A percentile compares a stretch with the other conserved stretches of the same genome.
These are phyloP conservation scores for Proterorhinus semilunaris DNA, from an alignment of 2,113 vertebrate species.

Conservation along the genomic window DNA sequence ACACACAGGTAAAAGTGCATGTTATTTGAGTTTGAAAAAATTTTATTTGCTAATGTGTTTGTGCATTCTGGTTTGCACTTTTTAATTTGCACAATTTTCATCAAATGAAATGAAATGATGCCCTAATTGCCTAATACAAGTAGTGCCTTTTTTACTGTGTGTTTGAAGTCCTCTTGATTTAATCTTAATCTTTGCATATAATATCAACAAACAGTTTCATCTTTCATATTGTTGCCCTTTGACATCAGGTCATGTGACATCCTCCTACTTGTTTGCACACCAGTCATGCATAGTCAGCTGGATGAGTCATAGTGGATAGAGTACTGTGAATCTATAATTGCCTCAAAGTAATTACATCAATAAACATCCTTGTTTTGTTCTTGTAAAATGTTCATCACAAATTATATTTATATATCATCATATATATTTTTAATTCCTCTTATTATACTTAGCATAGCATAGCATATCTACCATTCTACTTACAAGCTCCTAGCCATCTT, in stretches of 20 bases:
- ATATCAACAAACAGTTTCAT: background rate
- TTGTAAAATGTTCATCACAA: too few relatives aligned
- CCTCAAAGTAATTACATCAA: conserved; percentile 24
- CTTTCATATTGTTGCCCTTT: conserved; percentile 1
- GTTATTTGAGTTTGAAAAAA: background rate
- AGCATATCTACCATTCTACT: too few relatives aligned
- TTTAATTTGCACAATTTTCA: background rate
- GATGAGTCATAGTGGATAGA: conserved; percentile 28
- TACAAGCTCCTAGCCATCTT: too few relatives aligned
- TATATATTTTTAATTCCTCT: too few relatives aligned
- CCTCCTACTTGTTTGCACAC: conserved; percentile 35
- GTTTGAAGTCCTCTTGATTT: background rate
- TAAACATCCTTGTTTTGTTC: background rate
- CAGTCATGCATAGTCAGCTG: conserved; percentile 32
- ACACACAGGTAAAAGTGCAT: conserved; percentile 86
- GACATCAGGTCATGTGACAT: conserved; percentile 20
- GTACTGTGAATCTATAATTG: conserved; percentile 46
- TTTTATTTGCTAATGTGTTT: background rate
- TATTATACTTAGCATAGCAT: too few relatives aligned
- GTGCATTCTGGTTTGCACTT: background rate
- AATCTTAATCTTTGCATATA: background rate
- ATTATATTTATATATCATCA: too few relatives aligned
- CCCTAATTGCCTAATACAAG: background rate
- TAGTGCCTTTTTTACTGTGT: background rate
- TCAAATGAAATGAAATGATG: background rate